These are phyloP conservation scores for Crypturellus undulatus DNA, from an alignment of 2,113 vertebrate species.

Conservation along the genomic window DNA sequence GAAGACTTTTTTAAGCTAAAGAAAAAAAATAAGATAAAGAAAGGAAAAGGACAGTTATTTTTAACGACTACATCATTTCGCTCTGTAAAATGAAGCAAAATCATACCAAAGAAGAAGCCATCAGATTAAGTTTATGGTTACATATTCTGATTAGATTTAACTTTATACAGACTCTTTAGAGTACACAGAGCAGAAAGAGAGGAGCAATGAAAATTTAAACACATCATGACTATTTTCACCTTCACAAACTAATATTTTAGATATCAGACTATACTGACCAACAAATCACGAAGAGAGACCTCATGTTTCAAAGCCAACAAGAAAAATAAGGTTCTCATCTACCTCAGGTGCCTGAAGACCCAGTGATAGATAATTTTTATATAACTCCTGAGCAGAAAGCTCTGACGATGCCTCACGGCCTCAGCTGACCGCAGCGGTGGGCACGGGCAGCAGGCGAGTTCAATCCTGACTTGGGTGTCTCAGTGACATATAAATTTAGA, in stretches of 20 bases:
- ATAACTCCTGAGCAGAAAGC: background rate
- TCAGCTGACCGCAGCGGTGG: accelerated
- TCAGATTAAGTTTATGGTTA: background rate
- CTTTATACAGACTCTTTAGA: background rate
- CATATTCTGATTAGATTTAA: background rate
- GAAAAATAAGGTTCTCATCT: background rate
- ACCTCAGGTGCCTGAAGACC: background rate
- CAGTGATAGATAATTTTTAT: background rate
- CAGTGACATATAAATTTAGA: accelerated
- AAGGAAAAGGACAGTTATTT: background rate
- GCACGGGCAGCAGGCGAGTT: background rate
- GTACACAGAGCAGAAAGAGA: background rate
- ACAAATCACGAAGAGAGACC: background rate
- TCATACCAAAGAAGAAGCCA: background rate
- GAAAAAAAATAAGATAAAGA: background rate
- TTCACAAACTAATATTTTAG: background rate
- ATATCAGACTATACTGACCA: background rate
- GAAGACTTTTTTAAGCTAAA: slow-evolving; percentile 95
- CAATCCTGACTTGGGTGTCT: background rate
- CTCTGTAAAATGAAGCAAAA: accelerated
- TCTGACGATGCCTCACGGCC: accelerated
- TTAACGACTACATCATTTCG: background rate
- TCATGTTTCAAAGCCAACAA: background rate
- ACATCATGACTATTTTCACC: background rate
- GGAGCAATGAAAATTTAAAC: background rate